phyloP scores from a whole-genome alignment of 1,140 invertebrate species.

The Triops cancriformis region DNA sequence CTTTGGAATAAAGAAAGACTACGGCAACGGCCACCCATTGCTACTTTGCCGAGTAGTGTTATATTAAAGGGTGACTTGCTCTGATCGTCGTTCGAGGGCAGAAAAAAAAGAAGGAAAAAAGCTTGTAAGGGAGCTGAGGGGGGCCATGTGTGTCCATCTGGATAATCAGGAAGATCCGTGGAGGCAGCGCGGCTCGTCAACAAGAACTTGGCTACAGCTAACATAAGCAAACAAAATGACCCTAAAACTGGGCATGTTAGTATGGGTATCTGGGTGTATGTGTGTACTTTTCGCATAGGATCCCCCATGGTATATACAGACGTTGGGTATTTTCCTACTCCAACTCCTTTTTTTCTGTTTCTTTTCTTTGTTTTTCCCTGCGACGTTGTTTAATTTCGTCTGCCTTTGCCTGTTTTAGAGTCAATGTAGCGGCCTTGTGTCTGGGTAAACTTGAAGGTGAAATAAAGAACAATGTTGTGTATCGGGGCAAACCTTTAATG shows the following conservation, averaged over 20 bases:
- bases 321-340: background rate
- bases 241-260: constrained; percentile 13
- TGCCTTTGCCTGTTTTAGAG: background rate
- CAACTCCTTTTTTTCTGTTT: background rate
- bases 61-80: background rate
- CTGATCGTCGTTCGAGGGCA: background rate
- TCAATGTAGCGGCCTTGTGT: background rate
- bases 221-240: constrained; percentile 14
- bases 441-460: background rate
- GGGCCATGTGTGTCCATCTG: constrained; percentile 12
- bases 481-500: background rate
- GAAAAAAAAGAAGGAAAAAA: background rate
- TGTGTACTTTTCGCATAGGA: constrained; percentile 4
- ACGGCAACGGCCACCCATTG: background rate
- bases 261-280: background rate
- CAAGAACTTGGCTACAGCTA: constrained; percentile 4
- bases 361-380: background rate
- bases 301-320: background rate
- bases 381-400: background rate
- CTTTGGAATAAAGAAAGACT: background rate
- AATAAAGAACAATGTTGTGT: background rate
- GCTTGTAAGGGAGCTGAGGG: background rate
- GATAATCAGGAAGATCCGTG: background rate
- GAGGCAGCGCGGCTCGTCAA: constrained; percentile 11
- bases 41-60: background rate